Base-by-base conservation (phyloP, 2,888 invertebrate genomes). In the Nezara viridula region DNA sequence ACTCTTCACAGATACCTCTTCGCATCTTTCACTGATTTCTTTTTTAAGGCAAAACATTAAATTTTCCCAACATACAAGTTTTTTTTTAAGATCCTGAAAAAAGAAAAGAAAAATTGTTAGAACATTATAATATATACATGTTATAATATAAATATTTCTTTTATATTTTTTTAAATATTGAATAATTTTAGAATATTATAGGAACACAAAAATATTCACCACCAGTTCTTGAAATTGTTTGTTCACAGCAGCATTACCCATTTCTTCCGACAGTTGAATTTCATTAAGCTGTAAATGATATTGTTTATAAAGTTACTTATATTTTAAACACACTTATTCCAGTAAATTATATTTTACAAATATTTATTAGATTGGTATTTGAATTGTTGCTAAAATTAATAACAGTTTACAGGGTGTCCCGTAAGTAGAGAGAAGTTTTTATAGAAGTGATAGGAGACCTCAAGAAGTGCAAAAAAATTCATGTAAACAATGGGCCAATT, bases 1-100 rank as follows among this genome's bases (percentile, higher is more conserved):
- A 73, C 66, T 73, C 32, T 73, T 37, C 66, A 73, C 40, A 86
- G 44, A 55, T 52, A 88, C 88, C 88, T 88, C 66, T 37, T 88
- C 73, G 44, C 27, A 66, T 88, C 27, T 66, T 3, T 88, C 60
- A 66, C 16, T 44, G n/a, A 88, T 44, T 88, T 88, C 88, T 47
- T 88, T 66, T 47, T 73, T 66, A 32, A 88, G 66, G 60, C 27
- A 27, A 47, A 73, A 47, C 47, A 73, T 88, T 66, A 27, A 66
- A 73, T 88, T 88, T 88, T 88, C 66, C 73, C 55, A 66, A 73
- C 66, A 44, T n/a, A 73, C 49, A 44, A 44, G 27, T 44, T 88
- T 66, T 88, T 49, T 27, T 73, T 88, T 60, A 40, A 88, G 73
- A 27, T 49, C 86, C 86, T 86, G 32, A 86, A 49, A 86, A 86